A percentile compares a stretch with the other conserved stretches of the same genome.
Evolutionary conservation across 2,797 vertebrate genomes (phyloP).

Genomic region (Alca torda): DNA sequence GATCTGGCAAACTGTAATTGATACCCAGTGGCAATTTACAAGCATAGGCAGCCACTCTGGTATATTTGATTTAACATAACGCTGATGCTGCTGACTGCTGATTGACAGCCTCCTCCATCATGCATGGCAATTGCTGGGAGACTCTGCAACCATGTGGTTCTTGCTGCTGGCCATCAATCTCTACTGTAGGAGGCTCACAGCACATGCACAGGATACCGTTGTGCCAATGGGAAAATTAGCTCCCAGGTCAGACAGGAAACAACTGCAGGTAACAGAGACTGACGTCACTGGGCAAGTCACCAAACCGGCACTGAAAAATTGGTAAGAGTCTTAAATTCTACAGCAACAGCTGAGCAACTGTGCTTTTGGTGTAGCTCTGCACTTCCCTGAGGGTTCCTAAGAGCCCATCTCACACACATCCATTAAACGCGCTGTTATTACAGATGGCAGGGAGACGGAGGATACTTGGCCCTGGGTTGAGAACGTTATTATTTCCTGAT

Average conservation of each 20-base stretch:
- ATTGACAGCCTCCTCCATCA: conserved; percentile 1
- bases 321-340: neutral
- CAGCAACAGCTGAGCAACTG: neutral
- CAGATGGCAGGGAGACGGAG: neutral
- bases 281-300: neutral
- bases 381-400: neutral
- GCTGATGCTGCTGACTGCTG: neutral
- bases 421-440: neutral
- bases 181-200: neutral
- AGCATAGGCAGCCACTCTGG: neutral
- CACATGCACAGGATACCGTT: too few species aligned
- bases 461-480: conserved; percentile 7
- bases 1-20: neutral
- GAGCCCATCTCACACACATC: neutral
- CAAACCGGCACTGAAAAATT: neutral
- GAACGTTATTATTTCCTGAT: conserved; percentile 17
- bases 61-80: neutral
- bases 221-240: neutral
- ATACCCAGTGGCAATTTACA: neutral
- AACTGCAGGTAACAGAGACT: neutral
- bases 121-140: neutral
- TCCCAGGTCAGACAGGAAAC: neutral
- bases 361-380: neutral
- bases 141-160: neutral
- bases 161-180: neutral